These are phyloP conservation scores for Todiramphus chloris DNA, from an alignment of 2,113 vertebrate genomes.

Conservation along the genomic window DNA sequence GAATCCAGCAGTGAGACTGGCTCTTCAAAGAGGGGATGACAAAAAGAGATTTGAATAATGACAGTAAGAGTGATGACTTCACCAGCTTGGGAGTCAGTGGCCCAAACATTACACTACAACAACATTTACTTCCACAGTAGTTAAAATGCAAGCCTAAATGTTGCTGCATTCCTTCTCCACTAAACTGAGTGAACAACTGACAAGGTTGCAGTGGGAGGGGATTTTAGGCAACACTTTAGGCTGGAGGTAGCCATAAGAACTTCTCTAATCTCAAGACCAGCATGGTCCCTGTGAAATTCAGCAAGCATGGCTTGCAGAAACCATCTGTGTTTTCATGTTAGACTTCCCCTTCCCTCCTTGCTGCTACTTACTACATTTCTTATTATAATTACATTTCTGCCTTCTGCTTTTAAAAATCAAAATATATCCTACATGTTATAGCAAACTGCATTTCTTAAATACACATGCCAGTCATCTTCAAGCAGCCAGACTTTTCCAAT, in stretches of 20 bases:
- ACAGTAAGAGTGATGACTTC: neutral
- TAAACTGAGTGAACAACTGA: neutral
- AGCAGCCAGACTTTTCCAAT: neutral
- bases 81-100: neutral
- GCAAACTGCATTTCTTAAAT: neutral
- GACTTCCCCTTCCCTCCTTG: neutral
- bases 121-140: neutral
- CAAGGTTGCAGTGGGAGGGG: neutral
- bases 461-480: neutral
- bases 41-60: neutral
- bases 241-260: neutral
- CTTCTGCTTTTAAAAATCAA: neutral
- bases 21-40: neutral
- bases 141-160: neutral
- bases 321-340: neutral
- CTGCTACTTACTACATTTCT: neutral
- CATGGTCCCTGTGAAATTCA: neutral
- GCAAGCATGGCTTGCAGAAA: neutral
- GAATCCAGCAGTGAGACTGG: neutral
- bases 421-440: neutral
- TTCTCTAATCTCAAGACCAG: neutral
- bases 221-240: neutral
- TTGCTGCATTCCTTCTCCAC: neutral
- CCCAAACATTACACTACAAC: neutral
- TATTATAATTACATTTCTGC: neutral